phyloP scores from a whole-genome alignment of 2,888 invertebrate genomes.

The Leucozona laternaria region DNA sequence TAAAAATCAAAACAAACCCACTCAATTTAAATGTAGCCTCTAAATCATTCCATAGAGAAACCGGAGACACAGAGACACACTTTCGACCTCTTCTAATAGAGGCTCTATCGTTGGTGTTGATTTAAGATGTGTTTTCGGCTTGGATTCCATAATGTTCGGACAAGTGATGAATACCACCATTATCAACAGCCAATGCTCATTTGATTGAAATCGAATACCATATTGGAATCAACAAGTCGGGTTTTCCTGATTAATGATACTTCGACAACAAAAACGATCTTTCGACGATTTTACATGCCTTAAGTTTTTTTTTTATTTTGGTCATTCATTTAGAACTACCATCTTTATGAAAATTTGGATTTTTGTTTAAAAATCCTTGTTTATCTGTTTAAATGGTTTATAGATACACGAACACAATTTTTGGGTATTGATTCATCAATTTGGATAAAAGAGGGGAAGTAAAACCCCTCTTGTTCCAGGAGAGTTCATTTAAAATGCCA shows the following conservation, averaged over 20 bases:
- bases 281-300: slow-evolving; percentile 54
- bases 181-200: slow-evolving; percentile 47
- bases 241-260: slow-evolving; percentile 63
- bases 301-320: background rate
- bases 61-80: background rate
- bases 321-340: slow-evolving; percentile 39
- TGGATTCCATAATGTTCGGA: slow-evolving; percentile 42
- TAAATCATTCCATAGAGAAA: background rate
- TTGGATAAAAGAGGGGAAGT: background rate
- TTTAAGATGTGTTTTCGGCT: slow-evolving; percentile 6
- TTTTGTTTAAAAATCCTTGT: background rate
- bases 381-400: slow-evolving; percentile 40
- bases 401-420: slow-evolving; percentile 46
- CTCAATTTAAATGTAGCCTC: slow-evolving; percentile 14
- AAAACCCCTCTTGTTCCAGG: background rate
- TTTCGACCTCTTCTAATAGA: background rate
- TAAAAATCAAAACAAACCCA: slow-evolving; percentile 28
- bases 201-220: slow-evolving; percentile 63
- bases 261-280: slow-evolving; percentile 55
- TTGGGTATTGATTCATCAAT: slow-evolving; percentile 39
- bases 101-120: background rate
- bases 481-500: slow-evolving; percentile 61
- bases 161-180: slow-evolving; percentile 63
- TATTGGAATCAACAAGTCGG: background rate
- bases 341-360: slow-evolving; percentile 29